Conservation (phyloP, 2,113 vertebrate species). For the Urocolius indicus region DNA sequence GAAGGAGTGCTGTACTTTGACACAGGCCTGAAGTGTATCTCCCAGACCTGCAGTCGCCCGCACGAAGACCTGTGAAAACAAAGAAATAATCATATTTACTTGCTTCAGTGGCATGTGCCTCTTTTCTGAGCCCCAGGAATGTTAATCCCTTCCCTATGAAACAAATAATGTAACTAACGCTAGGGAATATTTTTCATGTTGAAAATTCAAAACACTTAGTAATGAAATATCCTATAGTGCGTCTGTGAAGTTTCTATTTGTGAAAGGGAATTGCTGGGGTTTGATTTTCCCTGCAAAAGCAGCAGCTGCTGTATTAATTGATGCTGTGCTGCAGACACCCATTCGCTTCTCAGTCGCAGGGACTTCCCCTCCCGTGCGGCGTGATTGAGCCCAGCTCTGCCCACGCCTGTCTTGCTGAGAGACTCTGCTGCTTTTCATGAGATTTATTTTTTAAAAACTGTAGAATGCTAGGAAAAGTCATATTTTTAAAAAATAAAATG, state of each 20-base stretch:
- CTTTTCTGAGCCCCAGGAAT: conserved; percentile 47
- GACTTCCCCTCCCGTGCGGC: background rate
- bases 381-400: conserved; percentile 26
- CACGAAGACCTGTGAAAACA: conserved; percentile 59
- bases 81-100: conserved; percentile 73
- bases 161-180: conserved; percentile 61
- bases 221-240: conserved; percentile 44
- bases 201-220: conserved; percentile 62
- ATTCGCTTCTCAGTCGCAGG: background rate
- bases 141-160: conserved; percentile 63
- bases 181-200: conserved; percentile 61
- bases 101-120: conserved; percentile 39
- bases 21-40: conserved; percentile 43
- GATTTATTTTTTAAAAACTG: background rate
- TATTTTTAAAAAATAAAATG: background rate
- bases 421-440: conserved; percentile 41
- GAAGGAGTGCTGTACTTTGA: conserved; percentile 45
- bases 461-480: background rate
- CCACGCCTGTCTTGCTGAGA: conserved; percentile 26
- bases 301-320: conserved; percentile 61
- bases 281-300: conserved; percentile 53
- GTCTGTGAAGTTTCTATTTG: conserved; percentile 66
- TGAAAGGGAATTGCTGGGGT: conserved; percentile 32
- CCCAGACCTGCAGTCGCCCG: conserved; percentile 44
- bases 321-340: conserved; percentile 12